Evolutionary conservation across 2,888 invertebrate genomes (phyloP), one percentile per base, ranked within the genome.

Genomic region (Elysia crispata): DNA sequence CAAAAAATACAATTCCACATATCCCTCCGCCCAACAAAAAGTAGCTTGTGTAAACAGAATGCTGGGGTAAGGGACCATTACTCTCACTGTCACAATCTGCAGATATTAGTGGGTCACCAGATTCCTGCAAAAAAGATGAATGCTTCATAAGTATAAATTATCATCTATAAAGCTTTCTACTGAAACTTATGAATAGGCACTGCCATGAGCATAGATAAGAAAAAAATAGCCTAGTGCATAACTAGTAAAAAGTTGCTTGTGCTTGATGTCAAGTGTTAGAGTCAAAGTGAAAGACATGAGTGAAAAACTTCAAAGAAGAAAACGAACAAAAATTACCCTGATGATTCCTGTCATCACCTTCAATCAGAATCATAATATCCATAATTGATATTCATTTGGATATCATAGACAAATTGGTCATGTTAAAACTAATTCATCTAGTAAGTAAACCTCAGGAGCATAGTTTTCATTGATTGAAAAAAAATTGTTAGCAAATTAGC

Each of bases 21-120:
- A 81, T 23, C 30, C 86, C 84, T 18, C 85, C 85, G 0, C 86
- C 86, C 20, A 85, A 77, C 23, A 82, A 23, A 57, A 86, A 86
- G 82, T 86, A 87, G 49, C 79, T 81, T 77, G 62, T 81, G 82
- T 86, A 87, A 0, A 72, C 33, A 3, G 84, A 72, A 15, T 60
- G 76, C 49, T 77, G 77, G 76, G 69, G 74, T 62, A 82, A 76
- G 8, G 69, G 62, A 15, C 74, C 79, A 79, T 67, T 64, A 23
- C 76, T 30, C 73, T 81, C 82, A 75, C 80, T 78, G 75, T 85
- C 84, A 23, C 81, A 67, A 64, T 84, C 85, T 13, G 70, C 75
- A n/a, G 80, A 76, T 1, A 81, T 79, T 31, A 84, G 57, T 18
- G 81, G 77, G 62, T 84, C 85, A 0, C 79, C 81, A 1, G 81